Conservation (phyloP, 2,888 invertebrate genomes). For the Phaonia tiefii region DNA sequence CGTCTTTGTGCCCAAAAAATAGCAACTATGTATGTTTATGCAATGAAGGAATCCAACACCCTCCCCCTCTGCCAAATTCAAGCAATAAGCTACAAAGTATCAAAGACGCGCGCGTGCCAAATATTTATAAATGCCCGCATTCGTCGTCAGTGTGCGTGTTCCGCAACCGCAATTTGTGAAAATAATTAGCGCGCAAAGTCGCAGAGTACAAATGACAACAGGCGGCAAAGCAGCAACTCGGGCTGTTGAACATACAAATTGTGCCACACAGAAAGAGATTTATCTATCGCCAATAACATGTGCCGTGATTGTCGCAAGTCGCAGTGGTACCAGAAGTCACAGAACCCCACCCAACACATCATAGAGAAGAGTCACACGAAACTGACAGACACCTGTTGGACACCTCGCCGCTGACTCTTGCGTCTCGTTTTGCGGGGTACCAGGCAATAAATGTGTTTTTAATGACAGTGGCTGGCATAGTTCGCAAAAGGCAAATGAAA, state of each 20-base stretch:
- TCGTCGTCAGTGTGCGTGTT: conserved; percentile 58
- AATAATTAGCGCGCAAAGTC: conserved; percentile 58
- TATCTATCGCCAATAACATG: conserved; percentile 36
- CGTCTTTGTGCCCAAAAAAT: too few relatives aligned
- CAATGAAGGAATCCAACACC: not conserved
- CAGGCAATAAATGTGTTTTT: too few relatives aligned
- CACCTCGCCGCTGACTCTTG: not conserved
- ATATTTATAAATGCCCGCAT: conserved; percentile 50
- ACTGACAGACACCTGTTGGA: conserved; percentile 29
- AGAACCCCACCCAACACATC: too few relatives aligned
- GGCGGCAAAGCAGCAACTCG: conserved; percentile 14
- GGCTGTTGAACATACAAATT: conserved; percentile 21
- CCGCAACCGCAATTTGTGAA: conserved; percentile 63
- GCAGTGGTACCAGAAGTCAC: not conserved
- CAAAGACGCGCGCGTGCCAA: conserved; percentile 58
- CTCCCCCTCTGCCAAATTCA: not conserved
- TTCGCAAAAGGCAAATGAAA: too few relatives aligned
- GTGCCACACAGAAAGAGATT: conserved; percentile 9
- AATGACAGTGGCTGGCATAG: too few relatives aligned
- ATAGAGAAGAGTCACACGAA: not conserved
- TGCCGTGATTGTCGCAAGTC: not conserved
- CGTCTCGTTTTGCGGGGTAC: not conserved
- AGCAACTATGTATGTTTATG: too few relatives aligned
- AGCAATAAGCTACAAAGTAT: not conserved
- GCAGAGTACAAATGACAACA: not conserved